phyloP scores from a whole-genome alignment of 2,113 vertebrate genomes.

The Sinocyclocheilus anshuiensis region DNA sequence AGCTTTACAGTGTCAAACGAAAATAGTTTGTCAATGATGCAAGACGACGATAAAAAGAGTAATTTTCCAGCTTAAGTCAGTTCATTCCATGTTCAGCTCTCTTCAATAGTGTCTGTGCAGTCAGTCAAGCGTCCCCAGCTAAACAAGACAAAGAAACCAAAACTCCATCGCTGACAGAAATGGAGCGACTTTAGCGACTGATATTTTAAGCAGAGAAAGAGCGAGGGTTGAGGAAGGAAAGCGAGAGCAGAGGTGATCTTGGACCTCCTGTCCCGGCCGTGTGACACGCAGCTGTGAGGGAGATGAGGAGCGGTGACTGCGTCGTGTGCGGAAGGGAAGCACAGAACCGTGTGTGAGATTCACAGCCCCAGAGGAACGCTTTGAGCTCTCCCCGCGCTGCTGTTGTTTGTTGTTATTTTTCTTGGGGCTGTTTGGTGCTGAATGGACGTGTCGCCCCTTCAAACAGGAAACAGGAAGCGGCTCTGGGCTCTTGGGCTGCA shows the following conservation, averaged over 20 bases:
- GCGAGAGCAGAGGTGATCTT: neutral
- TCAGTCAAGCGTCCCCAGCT: too few species aligned
- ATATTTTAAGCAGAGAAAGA: neutral
- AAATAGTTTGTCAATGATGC: too few species aligned
- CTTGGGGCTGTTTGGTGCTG: conserved; percentile 4
- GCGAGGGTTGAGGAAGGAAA: neutral
- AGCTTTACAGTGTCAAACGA: too few species aligned
- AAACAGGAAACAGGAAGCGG: conserved; percentile 31
- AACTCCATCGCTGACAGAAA: too few species aligned
- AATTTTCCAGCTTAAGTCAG: too few species aligned
- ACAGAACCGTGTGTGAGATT: too few species aligned
- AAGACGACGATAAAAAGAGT: too few species aligned
- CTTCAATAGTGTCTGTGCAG: too few species aligned
- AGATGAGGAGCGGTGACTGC: too few species aligned
- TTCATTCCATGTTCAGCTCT: too few species aligned
- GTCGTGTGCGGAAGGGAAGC: neutral
- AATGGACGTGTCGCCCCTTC: neutral
- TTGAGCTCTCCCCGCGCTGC: neutral
- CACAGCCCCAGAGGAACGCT: neutral
- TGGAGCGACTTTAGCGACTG: neutral
- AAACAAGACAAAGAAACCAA: too few species aligned
- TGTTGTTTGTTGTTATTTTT: conserved; percentile 15
- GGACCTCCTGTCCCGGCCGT: neutral
- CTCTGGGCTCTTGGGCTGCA: neutral
- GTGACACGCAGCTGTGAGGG: neutral